Conservation (phyloP, 2,113 vertebrate genomes). For the Podocnemis expansa region DNA sequence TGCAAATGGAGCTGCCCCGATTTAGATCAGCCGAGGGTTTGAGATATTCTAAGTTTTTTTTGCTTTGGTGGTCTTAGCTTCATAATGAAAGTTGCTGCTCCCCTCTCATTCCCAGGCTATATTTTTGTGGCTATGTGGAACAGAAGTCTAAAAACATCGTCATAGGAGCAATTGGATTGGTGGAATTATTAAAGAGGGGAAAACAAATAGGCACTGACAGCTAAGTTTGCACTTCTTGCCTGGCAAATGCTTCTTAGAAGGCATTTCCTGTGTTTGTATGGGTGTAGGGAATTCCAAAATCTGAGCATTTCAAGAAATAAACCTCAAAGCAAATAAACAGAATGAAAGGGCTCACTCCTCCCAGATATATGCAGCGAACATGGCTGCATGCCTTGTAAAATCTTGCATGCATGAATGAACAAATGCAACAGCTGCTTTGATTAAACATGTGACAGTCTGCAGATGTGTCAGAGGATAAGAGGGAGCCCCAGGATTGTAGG, state of each 20-base stretch:
- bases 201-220: background rate
- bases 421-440: background rate
- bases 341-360: background rate
- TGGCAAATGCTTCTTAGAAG: constrained; percentile 11
- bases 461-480: background rate
- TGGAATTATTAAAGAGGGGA: background rate
- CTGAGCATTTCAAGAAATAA: background rate
- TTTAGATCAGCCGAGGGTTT: background rate
- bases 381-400: background rate
- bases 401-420: background rate
- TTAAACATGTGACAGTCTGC: rapidly evolving
- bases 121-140: background rate
- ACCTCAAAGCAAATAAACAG: background rate
- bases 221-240: background rate
- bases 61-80: background rate
- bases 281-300: background rate
- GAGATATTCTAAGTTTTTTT: background rate
- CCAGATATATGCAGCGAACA: background rate
- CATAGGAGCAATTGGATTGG: background rate
- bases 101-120: background rate
- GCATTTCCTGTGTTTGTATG: background rate
- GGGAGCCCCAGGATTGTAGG: background rate
- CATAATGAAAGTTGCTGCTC: constrained; percentile 1
- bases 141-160: background rate
- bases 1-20: background rate